Conservation (phyloP, 2,113 vertebrate genomes). For the Crotalus viridis region DNA sequence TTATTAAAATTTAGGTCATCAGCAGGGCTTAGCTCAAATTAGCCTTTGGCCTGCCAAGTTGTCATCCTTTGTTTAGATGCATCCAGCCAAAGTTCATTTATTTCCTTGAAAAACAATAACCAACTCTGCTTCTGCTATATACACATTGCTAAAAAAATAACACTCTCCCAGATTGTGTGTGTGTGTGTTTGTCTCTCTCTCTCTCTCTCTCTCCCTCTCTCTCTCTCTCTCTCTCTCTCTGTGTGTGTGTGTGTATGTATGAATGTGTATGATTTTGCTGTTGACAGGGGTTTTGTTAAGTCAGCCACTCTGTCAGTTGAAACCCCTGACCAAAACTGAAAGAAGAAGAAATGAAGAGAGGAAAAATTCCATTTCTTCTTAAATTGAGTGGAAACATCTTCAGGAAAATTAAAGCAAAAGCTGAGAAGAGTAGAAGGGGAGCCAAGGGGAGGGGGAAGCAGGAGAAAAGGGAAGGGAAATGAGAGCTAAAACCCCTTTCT, state of each 20-base stretch:
- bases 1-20: background rate
- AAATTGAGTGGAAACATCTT: conserved; percentile 60
- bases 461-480: conserved; percentile 35
- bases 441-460: background rate
- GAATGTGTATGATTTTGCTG: conserved; percentile 49
- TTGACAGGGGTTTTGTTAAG: conserved; percentile 59
- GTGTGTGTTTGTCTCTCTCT: background rate
- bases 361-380: conserved; percentile 64
- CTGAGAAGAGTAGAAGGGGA: conserved; percentile 53
- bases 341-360: conserved; percentile 45
- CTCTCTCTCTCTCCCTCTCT: no score
- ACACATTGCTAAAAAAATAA: conserved; percentile 21
- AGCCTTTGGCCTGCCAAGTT: background rate
- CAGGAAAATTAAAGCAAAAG: conserved; percentile 65
- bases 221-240: background rate
- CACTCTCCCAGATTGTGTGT: background rate
- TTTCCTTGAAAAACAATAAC: conserved; percentile 3
- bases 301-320: conserved; percentile 51
- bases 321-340: conserved; percentile 48
- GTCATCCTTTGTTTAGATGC: background rate
- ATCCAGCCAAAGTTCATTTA: background rate
- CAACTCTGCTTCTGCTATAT: background rate
- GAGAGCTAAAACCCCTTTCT: conserved; percentile 64
- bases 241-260: background rate
- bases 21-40: background rate